Conservation (phyloP, 2,888 invertebrate genomes). For the Nipponacmea schrenckii region DNA sequence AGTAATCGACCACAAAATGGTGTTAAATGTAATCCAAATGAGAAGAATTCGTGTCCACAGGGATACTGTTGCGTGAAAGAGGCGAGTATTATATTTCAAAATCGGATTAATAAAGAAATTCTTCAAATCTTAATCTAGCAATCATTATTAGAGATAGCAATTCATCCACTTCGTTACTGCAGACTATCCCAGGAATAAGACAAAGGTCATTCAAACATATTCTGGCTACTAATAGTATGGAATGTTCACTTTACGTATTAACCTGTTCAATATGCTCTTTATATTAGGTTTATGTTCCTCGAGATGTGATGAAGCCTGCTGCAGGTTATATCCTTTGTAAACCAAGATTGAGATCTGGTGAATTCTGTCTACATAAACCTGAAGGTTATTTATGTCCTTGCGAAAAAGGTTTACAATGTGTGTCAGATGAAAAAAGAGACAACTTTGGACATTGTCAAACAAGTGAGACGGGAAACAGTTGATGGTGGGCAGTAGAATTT, state of each 20-base stretch:
- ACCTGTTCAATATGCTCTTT: too few relatives aligned
- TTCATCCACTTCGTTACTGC: too few relatives aligned
- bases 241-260: too few relatives aligned
- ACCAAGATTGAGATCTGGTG: not conserved
- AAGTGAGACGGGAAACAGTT: too few relatives aligned
- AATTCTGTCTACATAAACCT: slow-evolving; percentile 15
- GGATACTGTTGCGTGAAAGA: slow-evolving; percentile 2
- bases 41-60: not conserved
- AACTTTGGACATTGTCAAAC: slow-evolving; percentile 15
- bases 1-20: too few relatives aligned
- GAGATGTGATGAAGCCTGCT: slow-evolving; percentile 15
- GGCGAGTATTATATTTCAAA: not conserved
- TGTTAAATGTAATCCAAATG: not conserved
- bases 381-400: slow-evolving; percentile 14
- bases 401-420: slow-evolving; percentile 5
- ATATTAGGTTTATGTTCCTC: slow-evolving; percentile 10
- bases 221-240: too few relatives aligned
- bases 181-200: too few relatives aligned
- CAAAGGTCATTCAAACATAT: too few relatives aligned
- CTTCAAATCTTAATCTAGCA: too few relatives aligned
- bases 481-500: too few relatives aligned
- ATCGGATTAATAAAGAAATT: too few relatives aligned
- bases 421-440: not conserved
- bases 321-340: slow-evolving; percentile 11
- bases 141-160: too few relatives aligned